These are phyloP conservation scores for Akabosia matsudoensis DNA, from an alignment of 1,140 invertebrate species.

Conservation along the genomic window DNA sequence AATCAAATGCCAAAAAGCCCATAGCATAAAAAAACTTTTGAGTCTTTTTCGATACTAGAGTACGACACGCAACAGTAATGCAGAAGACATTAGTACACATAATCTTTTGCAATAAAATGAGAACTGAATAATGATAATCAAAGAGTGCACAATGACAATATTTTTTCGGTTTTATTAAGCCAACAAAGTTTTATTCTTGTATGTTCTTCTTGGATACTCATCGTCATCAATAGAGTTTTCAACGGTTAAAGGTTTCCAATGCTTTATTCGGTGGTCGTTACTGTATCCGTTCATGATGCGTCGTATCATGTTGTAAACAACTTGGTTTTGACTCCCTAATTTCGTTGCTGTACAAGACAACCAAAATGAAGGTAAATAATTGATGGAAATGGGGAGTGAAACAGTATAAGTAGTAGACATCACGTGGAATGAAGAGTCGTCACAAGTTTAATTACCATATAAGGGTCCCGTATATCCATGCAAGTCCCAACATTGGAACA, in stretches of 20 bases:
- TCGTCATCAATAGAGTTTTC: neutral
- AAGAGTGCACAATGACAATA: too few relatives aligned
- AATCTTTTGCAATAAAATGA: too few relatives aligned
- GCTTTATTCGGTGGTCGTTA: neutral
- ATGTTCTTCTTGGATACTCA: neutral
- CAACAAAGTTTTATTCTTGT: neutral
- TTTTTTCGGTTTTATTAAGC: neutral
- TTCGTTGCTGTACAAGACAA: too few relatives aligned
- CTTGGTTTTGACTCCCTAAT: slow-evolving; percentile 32
- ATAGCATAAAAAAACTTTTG: neutral
- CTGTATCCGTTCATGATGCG: slow-evolving; percentile 23
- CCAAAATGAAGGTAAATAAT: slow-evolving; percentile 24
- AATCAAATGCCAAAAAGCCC: too few relatives aligned
- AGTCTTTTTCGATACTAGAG: neutral
- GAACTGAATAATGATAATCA: too few relatives aligned
- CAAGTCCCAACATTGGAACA: slow-evolving; percentile 35
- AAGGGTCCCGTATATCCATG: slow-evolving; percentile 31
- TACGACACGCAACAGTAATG: too few relatives aligned
- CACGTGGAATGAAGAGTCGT: neutral
- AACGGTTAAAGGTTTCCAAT: neutral
- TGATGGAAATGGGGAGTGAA: neutral
- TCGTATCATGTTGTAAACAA: slow-evolving; percentile 30
- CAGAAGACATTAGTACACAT: too few relatives aligned
- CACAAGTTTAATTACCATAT: slow-evolving; percentile 17
- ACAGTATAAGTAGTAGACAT: neutral